phyloP scores from a whole-genome alignment of 2,888 invertebrate genomes.

The Malacosoma neustria region DNA sequence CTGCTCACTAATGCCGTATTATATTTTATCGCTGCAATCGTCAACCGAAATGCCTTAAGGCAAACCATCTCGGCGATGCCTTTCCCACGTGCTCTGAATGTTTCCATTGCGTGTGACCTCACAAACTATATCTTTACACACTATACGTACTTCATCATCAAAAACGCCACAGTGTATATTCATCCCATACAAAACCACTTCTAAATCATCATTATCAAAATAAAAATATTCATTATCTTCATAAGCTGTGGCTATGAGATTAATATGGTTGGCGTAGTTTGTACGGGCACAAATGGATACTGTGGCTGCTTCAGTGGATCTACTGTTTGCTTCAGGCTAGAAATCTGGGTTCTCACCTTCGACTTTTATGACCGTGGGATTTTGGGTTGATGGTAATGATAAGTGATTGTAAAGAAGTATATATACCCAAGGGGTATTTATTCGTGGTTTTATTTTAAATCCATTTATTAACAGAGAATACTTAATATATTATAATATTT shows the following conservation, averaged over 20 bases:
- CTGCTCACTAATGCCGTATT: slow-evolving; percentile 58
- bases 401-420: slow-evolving; percentile 28
- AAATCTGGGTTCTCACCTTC: slow-evolving; percentile 50
- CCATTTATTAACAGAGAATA: no score
- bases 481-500: no score
- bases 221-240: slow-evolving; percentile 10
- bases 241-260: slow-evolving; percentile 39
- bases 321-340: slow-evolving; percentile 70
- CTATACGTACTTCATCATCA: slow-evolving; percentile 30
- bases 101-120: slow-evolving; percentile 69
- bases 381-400: slow-evolving; percentile 38
- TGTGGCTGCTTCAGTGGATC: slow-evolving; percentile 64
- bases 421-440: slow-evolving; percentile 6
- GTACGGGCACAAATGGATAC: slow-evolving; percentile 37
- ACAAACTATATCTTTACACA: slow-evolving; percentile 43
- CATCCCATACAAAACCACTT: slow-evolving; percentile 12
- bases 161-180: slow-evolving; percentile 20
- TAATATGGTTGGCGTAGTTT: slow-evolving; percentile 22
- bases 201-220: slow-evolving; percentile 25
- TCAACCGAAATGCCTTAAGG: slow-evolving; percentile 65
- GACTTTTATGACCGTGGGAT: slow-evolving; percentile 66
- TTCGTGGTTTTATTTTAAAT: background rate
- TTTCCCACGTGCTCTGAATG: slow-evolving; percentile 73
- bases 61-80: slow-evolving; percentile 50
- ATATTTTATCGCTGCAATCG: slow-evolving; percentile 68